Evolutionary conservation across 2,113 vertebrate genomes (phyloP), one percentile per base, ranked within the genome.

Genomic region (Ardeotis arabs): DNA sequence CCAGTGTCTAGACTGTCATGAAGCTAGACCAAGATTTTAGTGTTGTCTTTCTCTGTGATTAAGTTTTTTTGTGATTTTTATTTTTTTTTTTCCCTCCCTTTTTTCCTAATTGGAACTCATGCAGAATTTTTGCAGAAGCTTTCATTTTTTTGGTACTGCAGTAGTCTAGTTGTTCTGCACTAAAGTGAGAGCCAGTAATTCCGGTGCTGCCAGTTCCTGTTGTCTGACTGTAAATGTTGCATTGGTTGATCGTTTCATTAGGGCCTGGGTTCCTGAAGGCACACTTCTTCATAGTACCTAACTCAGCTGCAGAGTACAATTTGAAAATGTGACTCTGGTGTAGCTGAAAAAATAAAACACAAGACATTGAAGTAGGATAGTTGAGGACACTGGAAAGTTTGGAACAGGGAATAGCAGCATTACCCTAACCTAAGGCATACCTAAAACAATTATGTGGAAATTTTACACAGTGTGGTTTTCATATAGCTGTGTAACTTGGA

Each of bases 21-120:
- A 93, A 84, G 44, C 87, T 83, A 94, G 76, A 84, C 80, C 69
- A 76, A 60, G 80, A 82, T 79, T 93, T 93, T 72, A 75, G 41
- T 69, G 80, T 92, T 94, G 82, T 74, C 70, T 88, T 94, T 93
- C 53, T 81, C 53, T 75, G 92, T 95, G 69, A 59, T 94, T 87
- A 83, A 87, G 66, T 94, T 97, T 24, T 91, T 52, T 67, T 64
- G 72, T 90, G 90, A 87, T 75, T 63, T 28, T 44, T 16, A 44
- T 20, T 41, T 21, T 63, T 39, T 24, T 70, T 29, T 15, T 37
- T 7, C 21, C 21, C 47, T 21, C 21, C 21, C 21, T 53, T 59
- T 37, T 41, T 25, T 78, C 1, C 25, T 56, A 22, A 84, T 69
- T 64, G 63, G 81, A 92, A 84, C 79, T 73, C 70, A 72, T 45